Evolutionary conservation across 64 coral and sea anemone genomes (phyloP), one percentile per base, ranked within the genome.

Genomic region (Porites lutea): DNA sequence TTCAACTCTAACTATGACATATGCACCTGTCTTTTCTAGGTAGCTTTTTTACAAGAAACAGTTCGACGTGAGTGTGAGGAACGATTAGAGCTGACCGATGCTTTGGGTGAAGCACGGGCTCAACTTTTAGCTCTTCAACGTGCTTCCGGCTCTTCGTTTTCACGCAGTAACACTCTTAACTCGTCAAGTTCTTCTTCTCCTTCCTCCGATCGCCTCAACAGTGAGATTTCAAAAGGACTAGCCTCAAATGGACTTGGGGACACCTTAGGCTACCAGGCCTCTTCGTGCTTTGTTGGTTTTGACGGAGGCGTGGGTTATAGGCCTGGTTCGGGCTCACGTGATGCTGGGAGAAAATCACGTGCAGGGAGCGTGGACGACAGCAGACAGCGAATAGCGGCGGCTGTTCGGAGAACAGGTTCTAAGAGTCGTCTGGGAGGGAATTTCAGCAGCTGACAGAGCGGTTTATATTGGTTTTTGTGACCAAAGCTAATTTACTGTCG

Each of bases 61-160:
- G 97, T 99, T 2, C 97, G 94, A 22, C 94, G 86, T 20, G 97
- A 99, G 14, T 99, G 97, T 51, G 97, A 99, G 62, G 97, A 99
- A 49, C 92, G 97, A 13, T 87, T 99, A 0, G 91, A 99, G 19
- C 79, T 99, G 21, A 99, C 97, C 2, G 94, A 99, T 37, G 97
- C 97, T 23, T 79, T 99, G 15, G 93, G 94, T 72, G 86, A 99
- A 58, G 91, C 97, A 3, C 91, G 97, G 45, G 93, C 94, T 52
- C 88, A 96, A 43, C 78, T 99, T 19, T 80, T 99, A 13, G 77
- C 97, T 8, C 49, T 88, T 68, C 83, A 94, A 74, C 87, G 91
- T 13, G 65, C 72, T 55, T 75, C 82, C 1, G 52, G 44, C 6
- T 63, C n/a, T 4, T 88, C 89, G 79, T 61, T 88, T 52, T 85